Evolutionary conservation across 2,113 vertebrate genomes (phyloP).

Genomic region (Fukomys damarensis): DNA sequence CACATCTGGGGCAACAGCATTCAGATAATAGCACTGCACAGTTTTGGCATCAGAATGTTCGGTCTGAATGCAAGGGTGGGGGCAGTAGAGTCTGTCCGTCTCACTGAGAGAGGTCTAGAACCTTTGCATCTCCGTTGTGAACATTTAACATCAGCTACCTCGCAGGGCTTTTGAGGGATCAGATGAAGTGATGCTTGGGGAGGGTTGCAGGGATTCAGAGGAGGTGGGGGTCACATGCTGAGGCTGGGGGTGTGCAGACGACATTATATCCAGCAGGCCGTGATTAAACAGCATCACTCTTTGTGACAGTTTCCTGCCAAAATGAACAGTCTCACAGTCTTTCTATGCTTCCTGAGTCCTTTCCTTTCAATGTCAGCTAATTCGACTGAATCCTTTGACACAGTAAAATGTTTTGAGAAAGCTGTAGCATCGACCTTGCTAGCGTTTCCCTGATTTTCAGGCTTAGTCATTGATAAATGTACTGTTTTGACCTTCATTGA

Average conservation of each 20-base stretch:
- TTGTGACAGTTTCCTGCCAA: neutral
- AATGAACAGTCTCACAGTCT: neutral
- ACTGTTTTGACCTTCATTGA: slow-evolving; percentile 9
- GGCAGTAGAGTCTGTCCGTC: no score
- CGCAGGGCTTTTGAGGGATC: neutral
- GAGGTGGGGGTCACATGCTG: neutral
- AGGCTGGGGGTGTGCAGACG: neutral
- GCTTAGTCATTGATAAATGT: neutral
- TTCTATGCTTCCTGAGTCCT: neutral
- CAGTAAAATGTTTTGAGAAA: neutral
- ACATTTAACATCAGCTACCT: neutral
- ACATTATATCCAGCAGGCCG: neutral
- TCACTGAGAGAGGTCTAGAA: neutral
- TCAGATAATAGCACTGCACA: neutral
- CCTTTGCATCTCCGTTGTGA: neutral
- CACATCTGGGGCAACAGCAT: no score
- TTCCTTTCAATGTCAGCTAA: neutral
- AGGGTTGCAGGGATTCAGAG: neutral
- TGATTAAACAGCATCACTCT: neutral
- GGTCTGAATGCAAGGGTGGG: no score
- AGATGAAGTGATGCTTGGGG: neutral
- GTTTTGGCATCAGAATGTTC: neutral
- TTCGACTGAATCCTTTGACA: neutral
- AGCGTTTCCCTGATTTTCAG: neutral
- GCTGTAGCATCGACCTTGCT: neutral